Evolutionary conservation across 1,140 invertebrate genomes (phyloP).

Genomic region (Gerris buenoi): DNA sequence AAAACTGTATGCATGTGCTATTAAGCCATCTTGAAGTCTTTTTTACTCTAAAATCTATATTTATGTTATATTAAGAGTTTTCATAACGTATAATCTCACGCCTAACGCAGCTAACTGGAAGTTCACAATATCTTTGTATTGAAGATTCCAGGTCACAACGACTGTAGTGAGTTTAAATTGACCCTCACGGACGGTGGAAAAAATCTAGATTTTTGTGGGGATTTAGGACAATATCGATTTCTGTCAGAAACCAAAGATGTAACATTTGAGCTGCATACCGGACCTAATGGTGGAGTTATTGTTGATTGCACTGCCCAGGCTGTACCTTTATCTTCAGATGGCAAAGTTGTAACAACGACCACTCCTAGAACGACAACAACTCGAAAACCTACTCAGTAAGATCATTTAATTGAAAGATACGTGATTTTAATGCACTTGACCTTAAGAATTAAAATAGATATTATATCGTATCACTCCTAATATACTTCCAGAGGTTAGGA

Average conservation of each 20-base stretch:
- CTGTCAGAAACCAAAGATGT: neutral
- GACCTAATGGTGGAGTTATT: neutral
- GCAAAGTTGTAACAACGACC: neutral
- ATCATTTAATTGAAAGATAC: too few relatives aligned
- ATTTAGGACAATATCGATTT: neutral
- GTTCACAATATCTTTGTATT: too few relatives aligned
- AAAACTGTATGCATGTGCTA: too few relatives aligned
- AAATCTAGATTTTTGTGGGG: neutral
- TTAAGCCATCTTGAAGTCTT: too few relatives aligned
- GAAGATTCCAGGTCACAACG: neutral
- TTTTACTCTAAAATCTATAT: too few relatives aligned
- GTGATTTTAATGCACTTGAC: too few relatives aligned
- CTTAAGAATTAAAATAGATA: too few relatives aligned
- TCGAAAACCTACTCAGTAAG: neutral
- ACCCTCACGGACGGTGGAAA: neutral
- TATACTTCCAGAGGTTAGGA: too few relatives aligned
- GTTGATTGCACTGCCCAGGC: neutral
- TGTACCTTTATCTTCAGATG: neutral
- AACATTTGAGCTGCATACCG: neutral
- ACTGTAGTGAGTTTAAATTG: neutral
- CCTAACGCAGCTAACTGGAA: too few relatives aligned
- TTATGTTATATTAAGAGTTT: too few relatives aligned
- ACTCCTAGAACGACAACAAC: neutral
- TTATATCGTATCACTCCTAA: too few relatives aligned
- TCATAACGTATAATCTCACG: too few relatives aligned